Evolutionary conservation across 1,140 invertebrate species (phyloP).

Genomic region (Diabrotica virgifera): DNA sequence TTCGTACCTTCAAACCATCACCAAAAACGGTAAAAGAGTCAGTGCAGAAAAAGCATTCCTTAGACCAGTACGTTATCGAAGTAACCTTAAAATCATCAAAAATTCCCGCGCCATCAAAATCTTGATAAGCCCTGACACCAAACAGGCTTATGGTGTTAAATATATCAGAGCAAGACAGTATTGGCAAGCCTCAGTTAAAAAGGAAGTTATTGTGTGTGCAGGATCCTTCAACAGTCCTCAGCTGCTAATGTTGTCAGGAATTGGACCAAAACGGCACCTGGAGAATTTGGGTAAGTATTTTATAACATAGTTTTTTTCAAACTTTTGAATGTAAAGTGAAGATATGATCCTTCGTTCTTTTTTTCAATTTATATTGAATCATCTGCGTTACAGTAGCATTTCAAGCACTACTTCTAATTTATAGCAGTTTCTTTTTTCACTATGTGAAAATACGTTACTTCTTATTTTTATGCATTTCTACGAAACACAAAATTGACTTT

Average conservation of each 20-base stretch:
- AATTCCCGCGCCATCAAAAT: constrained; percentile 77
- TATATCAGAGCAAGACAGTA: constrained; percentile 52
- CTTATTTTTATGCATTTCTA: no score
- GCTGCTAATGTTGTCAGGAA: constrained; percentile 75
- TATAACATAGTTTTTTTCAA: neutral
- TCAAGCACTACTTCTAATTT: no score
- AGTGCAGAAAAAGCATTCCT: constrained; percentile 88
- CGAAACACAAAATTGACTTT: no score
- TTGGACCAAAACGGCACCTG: constrained; percentile 65
- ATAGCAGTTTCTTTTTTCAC: no score
- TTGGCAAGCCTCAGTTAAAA: constrained; percentile 66
- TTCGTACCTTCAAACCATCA: constrained; percentile 82
- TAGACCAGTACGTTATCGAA: constrained; percentile 70
- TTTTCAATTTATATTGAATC: no score
- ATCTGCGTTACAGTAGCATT: no score
- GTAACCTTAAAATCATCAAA: constrained; percentile 84
- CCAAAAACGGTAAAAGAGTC: constrained; percentile 76
- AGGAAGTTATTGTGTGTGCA: constrained; percentile 84
- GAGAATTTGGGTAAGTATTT: constrained; percentile 36
- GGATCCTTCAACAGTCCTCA: constrained; percentile 82
- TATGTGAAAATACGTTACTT: no score
- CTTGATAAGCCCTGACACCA: constrained; percentile 68
- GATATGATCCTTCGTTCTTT: neutral
- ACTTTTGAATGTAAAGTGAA: neutral
- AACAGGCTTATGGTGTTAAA: constrained; percentile 64